A percentile compares a stretch with the other conserved stretches of the same genome.
phyloP scores from a whole-genome alignment of 2,888 invertebrate genomes.

The Cheiracanthium punctorium region DNA sequence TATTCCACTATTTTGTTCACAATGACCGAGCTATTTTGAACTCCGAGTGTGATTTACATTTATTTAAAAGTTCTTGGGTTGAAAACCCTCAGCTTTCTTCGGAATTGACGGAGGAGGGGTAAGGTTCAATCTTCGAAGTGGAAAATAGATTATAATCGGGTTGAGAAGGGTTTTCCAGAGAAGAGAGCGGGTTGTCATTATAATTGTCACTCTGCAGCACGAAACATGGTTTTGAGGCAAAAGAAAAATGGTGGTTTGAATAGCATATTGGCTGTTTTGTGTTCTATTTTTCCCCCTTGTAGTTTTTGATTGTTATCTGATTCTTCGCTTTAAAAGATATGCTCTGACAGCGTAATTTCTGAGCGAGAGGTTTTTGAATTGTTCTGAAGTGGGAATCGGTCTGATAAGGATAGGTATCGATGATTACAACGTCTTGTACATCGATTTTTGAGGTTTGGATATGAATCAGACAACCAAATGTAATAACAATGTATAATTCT shows the following conservation, averaged over 20 bases:
- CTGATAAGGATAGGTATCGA: background rate
- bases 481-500: too few species aligned
- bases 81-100: background rate
- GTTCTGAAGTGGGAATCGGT: background rate
- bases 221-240: background rate
- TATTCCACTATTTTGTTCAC: background rate
- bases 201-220: background rate
- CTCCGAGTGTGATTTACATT: background rate
- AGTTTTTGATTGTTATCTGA: background rate
- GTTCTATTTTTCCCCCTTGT: background rate
- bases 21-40: background rate
- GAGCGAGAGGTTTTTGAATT: background rate
- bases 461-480: too few species aligned
- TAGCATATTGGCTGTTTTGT: background rate
- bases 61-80: conserved; percentile 8
- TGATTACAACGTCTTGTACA: too few species aligned
- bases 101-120: background rate
- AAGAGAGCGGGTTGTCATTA: background rate
- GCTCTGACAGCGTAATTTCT: background rate
- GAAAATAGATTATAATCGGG: conserved; percentile 12
- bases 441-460: too few species aligned
- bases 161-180: background rate
- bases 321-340: background rate
- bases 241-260: background rate
- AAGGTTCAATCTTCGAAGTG: conserved; percentile 1